Conservation (phyloP, 2,797 vertebrate species). For the Lophura swinhoii region DNA sequence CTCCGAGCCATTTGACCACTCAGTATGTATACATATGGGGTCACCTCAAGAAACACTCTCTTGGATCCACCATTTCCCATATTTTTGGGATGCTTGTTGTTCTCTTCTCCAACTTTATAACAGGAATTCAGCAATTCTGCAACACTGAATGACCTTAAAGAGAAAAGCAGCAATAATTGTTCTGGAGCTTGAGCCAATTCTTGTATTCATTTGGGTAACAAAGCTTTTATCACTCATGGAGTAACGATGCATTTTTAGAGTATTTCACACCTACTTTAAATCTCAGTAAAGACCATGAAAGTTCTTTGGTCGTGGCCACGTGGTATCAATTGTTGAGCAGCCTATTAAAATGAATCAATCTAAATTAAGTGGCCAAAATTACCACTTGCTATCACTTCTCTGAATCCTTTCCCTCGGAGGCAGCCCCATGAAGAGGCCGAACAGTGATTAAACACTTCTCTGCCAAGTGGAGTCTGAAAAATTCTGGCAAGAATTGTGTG, state of each 20-base stretch:
- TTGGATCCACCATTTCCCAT: not conserved
- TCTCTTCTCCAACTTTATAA: not conserved
- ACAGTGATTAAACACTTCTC: conserved; percentile 11
- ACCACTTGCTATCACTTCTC: conserved; percentile 3
- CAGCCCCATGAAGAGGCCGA: not conserved
- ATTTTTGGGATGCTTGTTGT: not conserved
- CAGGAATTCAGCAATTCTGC: not conserved
- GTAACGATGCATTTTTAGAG: not conserved
- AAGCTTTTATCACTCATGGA: not conserved
- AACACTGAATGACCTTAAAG: not conserved
- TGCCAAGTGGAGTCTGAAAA: not conserved
- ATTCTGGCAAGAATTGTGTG: conserved; percentile 5
- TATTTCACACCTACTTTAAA: conserved; percentile 21
- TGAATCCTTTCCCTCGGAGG: conserved; percentile 25
- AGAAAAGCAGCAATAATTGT: not conserved
- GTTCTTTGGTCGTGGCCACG: not conserved
- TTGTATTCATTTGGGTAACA: not conserved
- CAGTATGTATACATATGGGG: too few species aligned
- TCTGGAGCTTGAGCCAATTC: not conserved
- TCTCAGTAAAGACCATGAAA: not conserved
- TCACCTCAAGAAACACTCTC: not conserved
- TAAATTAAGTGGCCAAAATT: conserved; percentile 51
- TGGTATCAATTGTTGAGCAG: conserved; percentile 14
- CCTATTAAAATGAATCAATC: conserved; percentile 39
- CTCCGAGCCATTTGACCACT: not conserved